Evolutionary conservation across 2,888 invertebrate genomes (phyloP), one percentile per base, ranked within the genome.

Genomic region (Epirrhoe tristata): DNA sequence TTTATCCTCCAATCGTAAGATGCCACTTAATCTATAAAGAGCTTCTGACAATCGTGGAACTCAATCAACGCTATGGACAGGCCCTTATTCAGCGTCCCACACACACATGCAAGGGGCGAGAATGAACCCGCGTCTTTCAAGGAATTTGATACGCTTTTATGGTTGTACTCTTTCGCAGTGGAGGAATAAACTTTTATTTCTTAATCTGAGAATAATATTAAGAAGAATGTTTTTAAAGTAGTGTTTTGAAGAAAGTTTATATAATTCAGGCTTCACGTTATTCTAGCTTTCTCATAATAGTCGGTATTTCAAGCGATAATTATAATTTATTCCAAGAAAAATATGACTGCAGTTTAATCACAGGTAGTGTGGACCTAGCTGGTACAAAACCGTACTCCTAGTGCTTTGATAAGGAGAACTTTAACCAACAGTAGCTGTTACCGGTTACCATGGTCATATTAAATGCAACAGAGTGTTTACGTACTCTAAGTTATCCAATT

Each of bases 21-120:
- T 58, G 68, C 70, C 70, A 48, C 66, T 69, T 71, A 66, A 66
- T 75, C 72, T 70, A 69, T 62, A 74, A 73, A 76, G 74, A 77
- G 74, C 77, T 55, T 76, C 70, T 63, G 55, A 63, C 66, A 66
- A 76, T 73, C 74, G 76, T 76, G 70, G 75, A 77, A 80, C 75
- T 78, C 78, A 80, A 81, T 82, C 76, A 79, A 73, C 71, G 51
- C 66, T 85, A 74, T 91, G 83, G 76, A 86, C 52, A 68, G 67
- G 72, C 75, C 90, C 77, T 89, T 84, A 85, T 73, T 70, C 91
- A 90, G 90, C 89, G 87, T 91, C 90, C 86, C 80, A 77, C 86
- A 58, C 85, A 84, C 84, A 86, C 76, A 67, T 70, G 53, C 74
- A 57, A 67, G 60, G 67, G 70, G 78, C 79, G 39, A 36, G 7